Evolutionary conservation across 2,113 vertebrate species (phyloP).

Genomic region (Brachyhypopomus gauderio): DNA sequence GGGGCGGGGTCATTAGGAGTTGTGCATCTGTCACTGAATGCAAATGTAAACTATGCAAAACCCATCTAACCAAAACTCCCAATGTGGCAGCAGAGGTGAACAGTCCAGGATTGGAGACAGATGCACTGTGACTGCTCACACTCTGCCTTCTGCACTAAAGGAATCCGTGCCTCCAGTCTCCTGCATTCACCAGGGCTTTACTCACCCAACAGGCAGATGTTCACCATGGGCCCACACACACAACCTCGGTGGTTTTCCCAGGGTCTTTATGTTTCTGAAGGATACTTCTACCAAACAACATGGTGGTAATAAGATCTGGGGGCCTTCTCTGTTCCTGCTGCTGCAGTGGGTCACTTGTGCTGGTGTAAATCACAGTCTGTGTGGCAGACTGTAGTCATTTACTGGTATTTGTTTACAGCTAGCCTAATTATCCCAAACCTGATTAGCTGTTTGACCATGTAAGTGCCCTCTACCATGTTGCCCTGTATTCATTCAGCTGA

Average conservation of each 20-base stretch:
- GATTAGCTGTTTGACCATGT: too few relatives aligned
- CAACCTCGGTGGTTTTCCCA: too few relatives aligned
- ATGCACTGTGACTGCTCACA: background rate
- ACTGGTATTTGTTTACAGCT: conserved; percentile 20
- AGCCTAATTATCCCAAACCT: background rate
- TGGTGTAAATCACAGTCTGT: background rate
- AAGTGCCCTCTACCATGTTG: too few relatives aligned
- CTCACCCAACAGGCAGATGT: too few relatives aligned
- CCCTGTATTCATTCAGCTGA: background rate
- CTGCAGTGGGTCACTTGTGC: background rate
- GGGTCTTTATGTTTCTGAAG: too few relatives aligned
- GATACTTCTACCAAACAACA: too few relatives aligned
- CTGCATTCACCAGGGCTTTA: background rate
- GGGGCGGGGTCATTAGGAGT: background rate
- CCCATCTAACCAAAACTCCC: conserved; percentile 22
- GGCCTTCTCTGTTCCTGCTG: too few relatives aligned
- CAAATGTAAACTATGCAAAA: conserved; percentile 46
- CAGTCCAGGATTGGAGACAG: background rate
- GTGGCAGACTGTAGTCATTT: background rate
- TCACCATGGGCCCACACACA: too few relatives aligned
- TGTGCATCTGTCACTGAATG: conserved; percentile 25
- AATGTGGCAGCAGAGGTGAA: background rate
- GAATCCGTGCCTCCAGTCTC: conserved; percentile 20
- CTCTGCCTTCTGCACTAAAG: conserved; percentile 8
- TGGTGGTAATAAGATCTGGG: too few relatives aligned